Conservation (phyloP, 2,113 vertebrate species). For the Cryptotis parvus region DNA sequence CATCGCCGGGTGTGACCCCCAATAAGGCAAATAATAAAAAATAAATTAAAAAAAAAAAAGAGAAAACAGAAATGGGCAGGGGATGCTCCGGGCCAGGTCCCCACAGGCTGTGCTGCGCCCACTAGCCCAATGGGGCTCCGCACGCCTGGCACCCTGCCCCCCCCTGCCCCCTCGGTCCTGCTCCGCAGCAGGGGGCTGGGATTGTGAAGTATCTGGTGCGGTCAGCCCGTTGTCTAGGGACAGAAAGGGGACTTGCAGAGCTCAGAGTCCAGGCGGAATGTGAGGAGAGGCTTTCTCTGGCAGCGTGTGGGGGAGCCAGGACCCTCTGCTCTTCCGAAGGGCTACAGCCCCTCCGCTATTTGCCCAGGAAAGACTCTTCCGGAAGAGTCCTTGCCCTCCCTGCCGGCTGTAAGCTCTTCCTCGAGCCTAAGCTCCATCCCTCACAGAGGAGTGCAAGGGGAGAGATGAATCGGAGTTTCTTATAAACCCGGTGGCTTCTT, state of each 20-base stretch:
- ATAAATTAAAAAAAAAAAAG: no score
- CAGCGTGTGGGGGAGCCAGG: background rate
- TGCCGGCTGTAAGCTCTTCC: slow-evolving; percentile 46
- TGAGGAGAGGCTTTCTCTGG: background rate
- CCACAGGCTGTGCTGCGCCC: background rate
- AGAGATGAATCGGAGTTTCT: slow-evolving; percentile 82
- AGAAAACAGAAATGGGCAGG: background rate
- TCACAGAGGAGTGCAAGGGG: slow-evolving; percentile 51
- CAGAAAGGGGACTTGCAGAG: background rate
- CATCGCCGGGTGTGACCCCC: no score
- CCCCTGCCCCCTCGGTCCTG: no score
- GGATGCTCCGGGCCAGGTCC: background rate
- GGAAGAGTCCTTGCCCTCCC: background rate
- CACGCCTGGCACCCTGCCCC: slow-evolving; percentile 9
- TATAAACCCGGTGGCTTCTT: slow-evolving; percentile 83
- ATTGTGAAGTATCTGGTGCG: no score
- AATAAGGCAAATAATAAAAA: no score
- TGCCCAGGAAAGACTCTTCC: background rate
- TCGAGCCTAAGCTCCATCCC: slow-evolving; percentile 49
- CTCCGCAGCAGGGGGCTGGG: no score
- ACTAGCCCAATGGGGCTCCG: background rate
- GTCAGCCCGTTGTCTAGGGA: background rate
- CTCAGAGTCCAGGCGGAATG: background rate
- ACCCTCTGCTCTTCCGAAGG: background rate
- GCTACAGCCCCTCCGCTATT: background rate